These are phyloP conservation scores for Adrianichthys oophorus DNA, from an alignment of 2,797 vertebrate species.

Conservation along the genomic window DNA sequence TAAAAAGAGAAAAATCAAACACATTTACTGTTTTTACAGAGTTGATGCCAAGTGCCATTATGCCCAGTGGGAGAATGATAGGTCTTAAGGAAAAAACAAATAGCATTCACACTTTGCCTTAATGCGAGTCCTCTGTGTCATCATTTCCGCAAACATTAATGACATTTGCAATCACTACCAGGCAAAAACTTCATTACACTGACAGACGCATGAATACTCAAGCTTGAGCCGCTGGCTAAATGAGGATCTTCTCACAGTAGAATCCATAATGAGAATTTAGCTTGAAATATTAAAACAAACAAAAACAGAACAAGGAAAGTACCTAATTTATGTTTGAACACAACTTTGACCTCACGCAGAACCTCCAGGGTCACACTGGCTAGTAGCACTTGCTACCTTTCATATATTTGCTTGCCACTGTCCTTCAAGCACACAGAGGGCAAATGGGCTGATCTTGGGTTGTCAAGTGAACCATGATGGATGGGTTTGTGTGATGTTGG, in stretches of 20 bases:
- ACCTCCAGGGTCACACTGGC: background rate
- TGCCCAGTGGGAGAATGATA: constrained; percentile 56
- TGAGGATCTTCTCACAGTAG: constrained; percentile 39
- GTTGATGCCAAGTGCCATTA: constrained; percentile 62
- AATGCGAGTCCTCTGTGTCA: constrained; percentile 62
- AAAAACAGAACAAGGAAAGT: background rate
- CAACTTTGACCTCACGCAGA: constrained; percentile 20
- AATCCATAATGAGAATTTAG: constrained; percentile 54
- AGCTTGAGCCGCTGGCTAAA: constrained; percentile 57
- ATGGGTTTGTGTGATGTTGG: constrained; percentile 47
- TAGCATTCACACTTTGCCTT: constrained; percentile 52
- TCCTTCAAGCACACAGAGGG: constrained; percentile 67
- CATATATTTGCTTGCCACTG: constrained; percentile 26
- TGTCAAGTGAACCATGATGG: constrained; percentile 51
- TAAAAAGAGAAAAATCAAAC: constrained; percentile 59
- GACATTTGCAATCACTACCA: constrained; percentile 66
- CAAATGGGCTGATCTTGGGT: constrained; percentile 48
- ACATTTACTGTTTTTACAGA: constrained; percentile 50
- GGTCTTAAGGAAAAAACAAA: constrained; percentile 59
- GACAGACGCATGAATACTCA: constrained; percentile 57
- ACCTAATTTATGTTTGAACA: constrained; percentile 13
- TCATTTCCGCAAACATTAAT: constrained; percentile 67
- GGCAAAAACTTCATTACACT: constrained; percentile 66
- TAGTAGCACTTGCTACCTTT: constrained; percentile 7
- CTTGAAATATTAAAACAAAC: constrained; percentile 24